Conservation (phyloP, 1,140 invertebrate genomes). For the Trichogramma pretiosum region DNA sequence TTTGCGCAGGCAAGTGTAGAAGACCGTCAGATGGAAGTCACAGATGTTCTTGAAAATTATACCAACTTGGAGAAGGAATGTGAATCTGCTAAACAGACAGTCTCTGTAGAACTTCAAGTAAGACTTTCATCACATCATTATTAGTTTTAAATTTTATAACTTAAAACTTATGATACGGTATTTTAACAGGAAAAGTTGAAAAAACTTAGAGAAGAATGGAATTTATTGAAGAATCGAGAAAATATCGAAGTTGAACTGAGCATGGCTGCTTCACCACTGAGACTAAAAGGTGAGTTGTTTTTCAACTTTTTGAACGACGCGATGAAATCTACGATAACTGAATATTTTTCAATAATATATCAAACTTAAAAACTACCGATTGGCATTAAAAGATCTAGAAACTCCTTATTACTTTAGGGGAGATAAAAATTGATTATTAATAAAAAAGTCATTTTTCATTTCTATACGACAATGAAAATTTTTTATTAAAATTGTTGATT, state of each 20-base stretch:
- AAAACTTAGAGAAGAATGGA: slow-evolving; percentile 55
- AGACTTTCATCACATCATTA: slow-evolving; percentile 4
- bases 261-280: slow-evolving; percentile 8
- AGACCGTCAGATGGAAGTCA: slow-evolving; percentile 55
- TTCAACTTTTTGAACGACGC: too few species aligned
- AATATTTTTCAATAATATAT: too few species aligned
- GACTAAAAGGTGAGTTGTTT: slow-evolving; percentile 27
- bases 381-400: too few species aligned
- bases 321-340: too few species aligned
- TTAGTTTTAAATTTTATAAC: background rate
- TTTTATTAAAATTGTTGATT: too few species aligned
- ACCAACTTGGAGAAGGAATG: slow-evolving; percentile 58
- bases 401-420: too few species aligned
- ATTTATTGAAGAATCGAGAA: slow-evolving; percentile 44
- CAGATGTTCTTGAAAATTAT: slow-evolving; percentile 60
- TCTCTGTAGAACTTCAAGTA: slow-evolving; percentile 52
- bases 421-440: too few species aligned
- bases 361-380: too few species aligned
- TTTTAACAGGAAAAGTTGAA: slow-evolving; percentile 46
- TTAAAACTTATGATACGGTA: background rate
- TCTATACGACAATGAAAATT: too few species aligned
- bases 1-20: slow-evolving; percentile 39
- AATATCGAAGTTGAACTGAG: slow-evolving; percentile 26
- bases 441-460: too few species aligned
- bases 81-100: slow-evolving; percentile 49